Percentiles rank a stretch among this genome's conserved stretches.
Evolutionary conservation across 2,797 vertebrate genomes (phyloP).

Genomic region (Alectoris magna): DNA sequence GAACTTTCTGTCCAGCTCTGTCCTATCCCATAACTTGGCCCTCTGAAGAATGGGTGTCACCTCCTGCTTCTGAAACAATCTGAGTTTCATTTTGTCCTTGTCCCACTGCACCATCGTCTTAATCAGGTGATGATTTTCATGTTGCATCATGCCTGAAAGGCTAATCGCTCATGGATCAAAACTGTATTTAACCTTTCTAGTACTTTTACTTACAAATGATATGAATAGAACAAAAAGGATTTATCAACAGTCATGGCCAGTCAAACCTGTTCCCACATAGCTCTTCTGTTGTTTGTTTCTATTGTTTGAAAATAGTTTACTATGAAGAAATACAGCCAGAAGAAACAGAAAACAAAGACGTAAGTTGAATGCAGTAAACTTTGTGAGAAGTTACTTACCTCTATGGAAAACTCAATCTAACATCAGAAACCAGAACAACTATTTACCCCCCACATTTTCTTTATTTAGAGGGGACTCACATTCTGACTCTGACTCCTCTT

Average conservation of each 20-base stretch:
- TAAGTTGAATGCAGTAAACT: not conserved
- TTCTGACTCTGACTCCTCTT: slow-evolving; percentile 95
- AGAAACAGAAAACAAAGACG: not conserved
- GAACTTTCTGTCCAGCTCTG: not conserved
- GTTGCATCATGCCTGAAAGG: not conserved
- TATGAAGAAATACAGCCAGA: not conserved
- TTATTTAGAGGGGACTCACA: slow-evolving; percentile 76
- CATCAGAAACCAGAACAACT: not conserved
- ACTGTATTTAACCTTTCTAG: not conserved
- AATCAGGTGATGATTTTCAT: not conserved
- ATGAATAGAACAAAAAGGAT: not conserved
- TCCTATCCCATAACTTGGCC: too few species aligned
- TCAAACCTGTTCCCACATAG: not conserved
- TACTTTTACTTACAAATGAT: not conserved
- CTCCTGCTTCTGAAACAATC: not conserved
- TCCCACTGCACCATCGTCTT: not conserved
- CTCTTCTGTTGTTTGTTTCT: not conserved
- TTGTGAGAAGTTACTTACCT: not conserved
- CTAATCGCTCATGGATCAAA: not conserved
- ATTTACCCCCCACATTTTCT: not conserved
- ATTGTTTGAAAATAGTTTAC: not conserved
- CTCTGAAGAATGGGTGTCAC: not conserved
- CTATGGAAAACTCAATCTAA: not conserved
- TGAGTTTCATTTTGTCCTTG: not conserved
- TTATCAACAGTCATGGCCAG: not conserved